Evolutionary conservation across 1,140 invertebrate genomes (phyloP).

Genomic region (Drosophila murphyi): DNA sequence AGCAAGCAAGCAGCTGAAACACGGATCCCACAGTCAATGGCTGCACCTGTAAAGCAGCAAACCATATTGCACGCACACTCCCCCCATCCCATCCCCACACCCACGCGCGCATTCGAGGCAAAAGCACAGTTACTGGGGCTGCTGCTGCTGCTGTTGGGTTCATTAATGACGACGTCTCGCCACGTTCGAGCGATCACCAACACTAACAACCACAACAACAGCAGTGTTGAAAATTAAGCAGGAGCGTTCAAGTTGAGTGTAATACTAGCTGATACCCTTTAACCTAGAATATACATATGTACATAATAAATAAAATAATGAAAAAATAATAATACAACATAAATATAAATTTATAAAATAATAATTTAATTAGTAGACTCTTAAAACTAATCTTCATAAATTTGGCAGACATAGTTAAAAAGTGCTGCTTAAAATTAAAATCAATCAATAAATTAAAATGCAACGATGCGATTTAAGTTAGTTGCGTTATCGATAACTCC

Average conservation of each 20-base stretch:
- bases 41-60: constrained; percentile 75
- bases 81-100: neutral
- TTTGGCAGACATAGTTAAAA: too few relatives aligned
- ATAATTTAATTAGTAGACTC: too few relatives aligned
- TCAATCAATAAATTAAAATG: too few relatives aligned
- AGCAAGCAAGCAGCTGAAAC: constrained; percentile 32
- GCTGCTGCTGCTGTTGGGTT: constrained; percentile 35
- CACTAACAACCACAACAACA: constrained; percentile 26
- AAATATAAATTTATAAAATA: neutral
- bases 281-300: neutral
- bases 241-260: neutral
- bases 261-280: neutral
- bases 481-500: too few relatives aligned
- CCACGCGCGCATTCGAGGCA: constrained; percentile 7
- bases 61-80: constrained; percentile 42
- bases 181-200: constrained; percentile 75
- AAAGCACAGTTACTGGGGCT: constrained; percentile 47
- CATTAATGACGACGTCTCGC: constrained; percentile 59
- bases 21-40: constrained; percentile 60
- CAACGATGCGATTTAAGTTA: too few relatives aligned
- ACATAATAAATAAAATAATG: neutral
- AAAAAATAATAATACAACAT: too few relatives aligned
- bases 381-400: too few relatives aligned
- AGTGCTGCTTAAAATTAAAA: too few relatives aligned
- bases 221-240: neutral